Conservation (phyloP, 2,113 vertebrate genomes). For the Macroglossus sobrinus region DNA sequence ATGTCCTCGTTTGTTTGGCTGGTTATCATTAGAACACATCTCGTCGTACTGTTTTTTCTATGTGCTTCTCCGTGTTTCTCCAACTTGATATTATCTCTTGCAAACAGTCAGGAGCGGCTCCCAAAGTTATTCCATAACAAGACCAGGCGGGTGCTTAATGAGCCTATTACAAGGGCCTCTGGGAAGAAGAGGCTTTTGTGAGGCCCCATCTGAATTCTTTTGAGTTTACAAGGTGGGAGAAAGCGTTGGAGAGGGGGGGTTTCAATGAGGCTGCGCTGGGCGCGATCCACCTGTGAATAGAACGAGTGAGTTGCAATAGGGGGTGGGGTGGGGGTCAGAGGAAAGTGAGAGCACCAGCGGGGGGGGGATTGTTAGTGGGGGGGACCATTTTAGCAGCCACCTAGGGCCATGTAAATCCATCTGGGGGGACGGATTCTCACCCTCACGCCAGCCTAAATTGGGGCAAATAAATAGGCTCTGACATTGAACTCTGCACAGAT, state of each 20-base stretch:
- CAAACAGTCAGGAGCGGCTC: constrained; percentile 52
- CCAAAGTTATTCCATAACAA: constrained; percentile 66
- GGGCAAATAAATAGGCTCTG: not conserved
- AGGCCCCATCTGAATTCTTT: constrained; percentile 37
- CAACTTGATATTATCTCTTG: constrained; percentile 67
- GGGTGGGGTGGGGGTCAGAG: not conserved
- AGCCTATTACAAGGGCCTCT: constrained; percentile 54
- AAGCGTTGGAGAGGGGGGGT: not conserved
- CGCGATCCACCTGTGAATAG: constrained; percentile 18
- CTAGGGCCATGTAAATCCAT: not conserved
- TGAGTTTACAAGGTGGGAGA: constrained; percentile 47
- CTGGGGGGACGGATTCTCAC: not conserved
- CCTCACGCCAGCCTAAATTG: not conserved
- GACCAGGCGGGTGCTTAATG: constrained; percentile 50
- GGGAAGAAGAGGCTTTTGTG: constrained; percentile 61
- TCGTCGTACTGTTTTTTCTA: constrained; percentile 55
- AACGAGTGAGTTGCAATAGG: not conserved
- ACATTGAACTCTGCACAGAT: not conserved
- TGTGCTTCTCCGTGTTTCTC: constrained; percentile 65
- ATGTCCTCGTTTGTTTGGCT: not conserved
- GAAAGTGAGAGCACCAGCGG: too few relatives aligned
- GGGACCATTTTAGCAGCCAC: not conserved
- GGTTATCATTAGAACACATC: constrained; percentile 52
- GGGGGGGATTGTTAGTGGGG: too few relatives aligned
- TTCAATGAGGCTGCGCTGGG: constrained; percentile 41